These are phyloP conservation scores for Pseudococcus jackbeardsleyi DNA, from an alignment of 2,888 invertebrate genomes.

Conservation along the genomic window DNA sequence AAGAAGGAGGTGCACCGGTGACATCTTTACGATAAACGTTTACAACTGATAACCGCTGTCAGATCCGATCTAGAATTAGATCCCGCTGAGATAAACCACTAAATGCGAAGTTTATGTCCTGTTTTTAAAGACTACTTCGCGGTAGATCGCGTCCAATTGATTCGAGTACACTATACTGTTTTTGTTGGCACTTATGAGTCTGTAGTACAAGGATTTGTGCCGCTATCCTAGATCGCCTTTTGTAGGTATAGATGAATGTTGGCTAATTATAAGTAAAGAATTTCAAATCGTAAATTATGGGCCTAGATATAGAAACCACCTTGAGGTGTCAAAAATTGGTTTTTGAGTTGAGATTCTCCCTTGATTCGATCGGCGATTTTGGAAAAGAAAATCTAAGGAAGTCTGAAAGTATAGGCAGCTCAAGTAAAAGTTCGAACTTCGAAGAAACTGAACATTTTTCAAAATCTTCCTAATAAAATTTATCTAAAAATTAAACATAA, in stretches of 20 bases:
- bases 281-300: neutral
- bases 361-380: too few species aligned
- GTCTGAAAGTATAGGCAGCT: too few species aligned
- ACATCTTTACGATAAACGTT: constrained; percentile 62
- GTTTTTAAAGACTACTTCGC: constrained; percentile 63
- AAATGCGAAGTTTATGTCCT: constrained; percentile 64
- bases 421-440: too few species aligned
- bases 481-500: too few species aligned
- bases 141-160: constrained; percentile 61
- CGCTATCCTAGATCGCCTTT: neutral
- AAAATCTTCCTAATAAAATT: too few species aligned
- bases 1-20: constrained; percentile 63
- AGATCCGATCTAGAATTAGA: constrained; percentile 62
- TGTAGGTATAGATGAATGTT: neutral
- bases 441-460: too few species aligned
- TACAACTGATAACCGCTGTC: constrained; percentile 64
- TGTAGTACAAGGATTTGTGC: neutral
- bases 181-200: constrained; percentile 45
- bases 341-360: too few species aligned
- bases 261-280: neutral
- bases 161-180: neutral
- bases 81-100: constrained; percentile 64
- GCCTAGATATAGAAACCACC: too few species aligned
- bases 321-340: too few species aligned
- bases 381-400: too few species aligned